Base-by-base conservation (phyloP, 2,888 invertebrate species). In the Drosophila recens region DNA sequence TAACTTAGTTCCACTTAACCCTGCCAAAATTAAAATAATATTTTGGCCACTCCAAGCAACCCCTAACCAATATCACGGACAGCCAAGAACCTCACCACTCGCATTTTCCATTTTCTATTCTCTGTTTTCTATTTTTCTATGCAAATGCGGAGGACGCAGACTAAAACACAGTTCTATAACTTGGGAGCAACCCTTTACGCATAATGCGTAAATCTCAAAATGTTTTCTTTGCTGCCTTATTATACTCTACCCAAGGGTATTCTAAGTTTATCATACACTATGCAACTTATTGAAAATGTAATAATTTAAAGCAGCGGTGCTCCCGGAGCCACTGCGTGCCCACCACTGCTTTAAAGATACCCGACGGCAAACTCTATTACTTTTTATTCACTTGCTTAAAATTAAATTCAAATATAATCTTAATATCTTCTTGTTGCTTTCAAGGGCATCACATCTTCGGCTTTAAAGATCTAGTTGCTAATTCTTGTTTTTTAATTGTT, bases 21-120 rank as follows among this genome's bases (percentile, higher is more conserved):
- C 81, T 36, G 63, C 74, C 78, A 75, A 83, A 91, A 82, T 89
- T 90, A 90, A 90, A 89, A 90, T 83, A 91, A 91, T 89, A 91
- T 91, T 90, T 77, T 89, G 68, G 68, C 82, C 82, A 70, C 69
- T 48, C 66, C 42, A 43, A 63, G 36, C 68, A 69, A 75, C 63
- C 76, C 75, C 61, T 3, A 34, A 52, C 53, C 52, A 61, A 70
- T 64, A 59, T 8, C 8, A 36, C 15, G 36, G 38, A 52, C 42
- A 45, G 38, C 15, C 58, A 6, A 38, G 6, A 13, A 38, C 10
- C 20, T 10, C 20, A 40, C 27, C 30, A 20, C 20, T 56, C 63
- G 46, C 10, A 34, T 36, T 36, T 36, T 36, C 33, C 15, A 59
- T 71, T 66, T 57, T 72, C 68, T 82, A 77, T 82, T 89, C 82